A percentile compares a stretch with the other conserved stretches of the same genome.
Conservation (phyloP, 2,888 invertebrate genomes). For the Elaeidobius kamerunicus region DNA sequence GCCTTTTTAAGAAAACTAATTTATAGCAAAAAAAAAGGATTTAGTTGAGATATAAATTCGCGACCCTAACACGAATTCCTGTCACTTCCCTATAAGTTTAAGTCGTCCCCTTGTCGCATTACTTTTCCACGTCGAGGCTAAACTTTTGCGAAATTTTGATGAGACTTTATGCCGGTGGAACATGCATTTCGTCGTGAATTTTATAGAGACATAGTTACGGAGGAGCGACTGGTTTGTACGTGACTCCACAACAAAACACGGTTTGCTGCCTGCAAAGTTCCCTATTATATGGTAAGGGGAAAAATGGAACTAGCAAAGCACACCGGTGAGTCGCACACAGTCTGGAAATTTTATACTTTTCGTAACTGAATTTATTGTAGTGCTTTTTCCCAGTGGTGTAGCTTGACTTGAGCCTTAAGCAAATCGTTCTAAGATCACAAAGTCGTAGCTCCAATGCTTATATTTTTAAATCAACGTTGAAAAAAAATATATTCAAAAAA, state of each 20-base stretch:
- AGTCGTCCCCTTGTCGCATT: constrained; percentile 14
- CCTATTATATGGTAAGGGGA: constrained; percentile 23
- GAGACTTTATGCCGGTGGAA: constrained; percentile 21
- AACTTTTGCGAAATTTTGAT: constrained; percentile 27
- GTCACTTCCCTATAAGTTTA: constrained; percentile 13
- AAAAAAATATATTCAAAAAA: no score
- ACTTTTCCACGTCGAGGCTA: constrained; percentile 14
- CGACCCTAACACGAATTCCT: constrained; percentile 17
- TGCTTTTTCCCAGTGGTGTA: no score
- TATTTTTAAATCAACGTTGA: no score
- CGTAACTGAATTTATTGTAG: background rate
- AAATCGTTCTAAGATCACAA: no score
- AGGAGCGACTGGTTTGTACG: constrained; percentile 21
- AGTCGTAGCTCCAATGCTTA: no score
- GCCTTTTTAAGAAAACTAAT: no score
- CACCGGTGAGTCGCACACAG: constrained; percentile 5
- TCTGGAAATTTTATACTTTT: constrained; percentile 1
- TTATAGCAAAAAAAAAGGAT: no score
- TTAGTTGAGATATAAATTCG: no score
- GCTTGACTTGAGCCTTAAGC: no score
- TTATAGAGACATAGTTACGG: constrained; percentile 24
- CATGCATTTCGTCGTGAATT: constrained; percentile 26
- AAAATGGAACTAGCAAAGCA: constrained; percentile 20
- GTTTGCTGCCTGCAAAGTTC: constrained; percentile 21
- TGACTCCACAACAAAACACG: constrained; percentile 28